These are phyloP conservation scores for Lysandra coridon DNA, from an alignment of 2,888 invertebrate genomes.

Conservation along the genomic window DNA sequence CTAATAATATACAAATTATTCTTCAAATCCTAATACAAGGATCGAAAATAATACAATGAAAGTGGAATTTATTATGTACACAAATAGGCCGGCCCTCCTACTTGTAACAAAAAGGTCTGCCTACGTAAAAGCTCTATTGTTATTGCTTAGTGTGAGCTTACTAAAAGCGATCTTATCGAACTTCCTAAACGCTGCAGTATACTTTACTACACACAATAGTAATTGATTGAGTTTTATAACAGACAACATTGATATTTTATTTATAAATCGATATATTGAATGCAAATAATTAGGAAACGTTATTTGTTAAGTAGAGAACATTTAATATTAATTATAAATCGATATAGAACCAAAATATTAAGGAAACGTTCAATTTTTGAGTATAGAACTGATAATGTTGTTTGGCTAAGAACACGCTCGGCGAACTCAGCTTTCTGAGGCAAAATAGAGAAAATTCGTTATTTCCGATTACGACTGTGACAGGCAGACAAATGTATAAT, in stretches of 20 bases:
- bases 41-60: conserved; percentile 29
- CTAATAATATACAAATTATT: no score
- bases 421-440: no score
- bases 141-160: conserved; percentile 62
- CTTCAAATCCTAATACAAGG: background rate
- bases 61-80: conserved; percentile 51
- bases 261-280: background rate
- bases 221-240: background rate
- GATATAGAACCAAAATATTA: background rate
- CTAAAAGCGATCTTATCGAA: conserved; percentile 63
- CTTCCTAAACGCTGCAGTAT: conserved; percentile 39
- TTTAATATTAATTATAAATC: background rate
- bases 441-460: no score
- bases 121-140: conserved; percentile 69
- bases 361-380: no score
- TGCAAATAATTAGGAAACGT: background rate
- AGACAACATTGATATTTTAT: background rate
- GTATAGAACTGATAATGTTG: no score
- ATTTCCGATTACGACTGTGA: no score
- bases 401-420: no score
- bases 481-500: background rate
- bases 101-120: conserved; percentile 61
- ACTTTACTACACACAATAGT: background rate
- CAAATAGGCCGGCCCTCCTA: conserved; percentile 48
- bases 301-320: no score